Percentiles rank a stretch among this genome's conserved stretches.
Conservation (phyloP, 2,888 invertebrate species). For the Drosophila neonasuta region DNA sequence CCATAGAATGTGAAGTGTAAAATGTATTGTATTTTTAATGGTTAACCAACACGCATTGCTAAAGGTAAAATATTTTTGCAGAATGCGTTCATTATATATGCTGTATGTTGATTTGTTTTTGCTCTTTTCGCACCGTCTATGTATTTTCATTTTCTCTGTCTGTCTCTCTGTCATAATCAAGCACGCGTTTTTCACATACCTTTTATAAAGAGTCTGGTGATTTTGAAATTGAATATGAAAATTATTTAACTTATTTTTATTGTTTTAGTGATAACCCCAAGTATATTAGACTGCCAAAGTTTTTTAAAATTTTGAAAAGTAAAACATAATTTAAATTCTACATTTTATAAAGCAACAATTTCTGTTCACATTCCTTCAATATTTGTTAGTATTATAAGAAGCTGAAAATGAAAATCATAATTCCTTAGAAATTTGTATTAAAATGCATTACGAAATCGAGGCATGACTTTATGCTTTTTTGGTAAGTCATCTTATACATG, state of each 20-base stretch:
- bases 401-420: too few species aligned
- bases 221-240: background rate
- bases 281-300: too few species aligned
- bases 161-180: conserved; percentile 6
- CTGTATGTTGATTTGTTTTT: conserved; percentile 8
- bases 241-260: too few species aligned
- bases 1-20: conserved; percentile 6
- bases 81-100: conserved; percentile 1
- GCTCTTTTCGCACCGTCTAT: background rate
- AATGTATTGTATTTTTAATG: conserved; percentile 15
- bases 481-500: background rate
- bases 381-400: too few species aligned
- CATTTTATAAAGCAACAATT: too few species aligned
- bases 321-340: too few species aligned
- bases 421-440: too few species aligned
- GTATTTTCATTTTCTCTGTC: background rate
- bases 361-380: too few species aligned
- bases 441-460: too few species aligned
- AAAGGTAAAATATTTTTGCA: conserved; percentile 10
- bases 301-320: too few species aligned
- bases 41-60: conserved; percentile 16
- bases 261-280: too few species aligned
- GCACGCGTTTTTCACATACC: conserved; percentile 1
- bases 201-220: background rate
- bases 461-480: background rate